Base-by-base conservation (phyloP, 2,888 invertebrate species). In the Stenurella melanura region DNA sequence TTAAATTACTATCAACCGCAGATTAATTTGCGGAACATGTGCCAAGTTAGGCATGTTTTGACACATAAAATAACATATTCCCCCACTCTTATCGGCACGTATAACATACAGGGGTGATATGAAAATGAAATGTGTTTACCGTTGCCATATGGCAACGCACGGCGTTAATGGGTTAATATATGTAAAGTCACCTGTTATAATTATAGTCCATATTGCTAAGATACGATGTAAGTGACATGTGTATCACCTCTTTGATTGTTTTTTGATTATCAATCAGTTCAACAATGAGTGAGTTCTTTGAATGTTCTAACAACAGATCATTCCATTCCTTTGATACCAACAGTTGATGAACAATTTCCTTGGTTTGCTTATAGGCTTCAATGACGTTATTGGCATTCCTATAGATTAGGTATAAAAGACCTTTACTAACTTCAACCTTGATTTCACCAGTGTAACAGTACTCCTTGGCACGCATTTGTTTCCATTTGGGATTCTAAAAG, bases 401-500 rank as follows among this genome's bases (percentile, higher is more conserved):
- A 66, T 97, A 92, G 0, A 93, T 90, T 85, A 97, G 92, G 83
- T 93, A 93, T 57, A 97, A 88, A 30, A 94, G 90, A 2, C 95
- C 95, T 89, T 95, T 94, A 87, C 93, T 92, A 5, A 92, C 92
- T 80, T 92, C 91, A 30, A 93, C 88, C 70, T 90, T 90, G 84
- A 95, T 92, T 83, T 91, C 91, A 90, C 95, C 97, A 71, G 93
- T 92, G 89, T 98, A 98, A 0, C 97, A 93, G 70, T 96, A 92
- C 0, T 97, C 97, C 85, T 94, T 93, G 56, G 97, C 97, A 83
- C 98, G 92, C 81, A 98, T 95, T 88, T 95, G 93, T 70, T 94
- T 93, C 96, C 96, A 97, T 93, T 97, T 93, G 26, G 97, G 96
- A 69, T 97, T 97, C 94, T 95, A 89, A n/a, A 74, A 74, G 15